Conservation (phyloP, 2,113 vertebrate genomes). For the Albula glossodonta region DNA sequence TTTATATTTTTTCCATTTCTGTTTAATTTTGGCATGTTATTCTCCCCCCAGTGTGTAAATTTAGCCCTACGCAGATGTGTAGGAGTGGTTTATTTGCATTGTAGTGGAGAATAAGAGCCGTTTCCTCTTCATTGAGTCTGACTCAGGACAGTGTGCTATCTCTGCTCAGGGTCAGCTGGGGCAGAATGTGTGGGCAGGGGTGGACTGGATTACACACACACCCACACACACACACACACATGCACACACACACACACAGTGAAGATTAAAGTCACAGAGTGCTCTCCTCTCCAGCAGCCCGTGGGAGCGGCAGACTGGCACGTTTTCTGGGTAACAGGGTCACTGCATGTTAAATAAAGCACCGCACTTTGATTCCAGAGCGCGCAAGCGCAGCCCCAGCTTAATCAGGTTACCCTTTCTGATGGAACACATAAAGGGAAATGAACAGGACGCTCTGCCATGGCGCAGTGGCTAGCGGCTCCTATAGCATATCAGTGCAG, state of each 20-base stretch:
- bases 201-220: constrained; percentile 38
- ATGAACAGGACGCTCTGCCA: neutral
- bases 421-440: neutral
- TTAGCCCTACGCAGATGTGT: neutral
- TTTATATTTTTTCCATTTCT: no score
- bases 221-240: neutral
- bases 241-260: constrained; percentile 29
- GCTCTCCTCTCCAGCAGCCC: constrained; percentile 25
- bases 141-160: constrained; percentile 5
- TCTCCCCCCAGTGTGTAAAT: neutral
- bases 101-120: neutral
- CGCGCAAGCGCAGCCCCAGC: constrained; percentile 22
- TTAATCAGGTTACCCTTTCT: constrained; percentile 12
- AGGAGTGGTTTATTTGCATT: neutral
- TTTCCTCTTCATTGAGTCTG: neutral
- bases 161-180: constrained; percentile 15
- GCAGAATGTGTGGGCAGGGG: constrained; percentile 29
- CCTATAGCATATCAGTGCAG: neutral
- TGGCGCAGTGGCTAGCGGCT: neutral
- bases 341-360: constrained; percentile 50
- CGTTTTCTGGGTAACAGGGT: constrained; percentile 48
- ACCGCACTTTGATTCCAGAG: constrained; percentile 33
- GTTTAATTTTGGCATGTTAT: no score
- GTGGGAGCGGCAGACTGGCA: constrained; percentile 39
- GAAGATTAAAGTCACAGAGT: constrained; percentile 26